A percentile compares a stretch with the other conserved stretches of the same genome.
Conservation (phyloP, 2,113 vertebrate species). For the Epinephelus lanceolatus region DNA sequence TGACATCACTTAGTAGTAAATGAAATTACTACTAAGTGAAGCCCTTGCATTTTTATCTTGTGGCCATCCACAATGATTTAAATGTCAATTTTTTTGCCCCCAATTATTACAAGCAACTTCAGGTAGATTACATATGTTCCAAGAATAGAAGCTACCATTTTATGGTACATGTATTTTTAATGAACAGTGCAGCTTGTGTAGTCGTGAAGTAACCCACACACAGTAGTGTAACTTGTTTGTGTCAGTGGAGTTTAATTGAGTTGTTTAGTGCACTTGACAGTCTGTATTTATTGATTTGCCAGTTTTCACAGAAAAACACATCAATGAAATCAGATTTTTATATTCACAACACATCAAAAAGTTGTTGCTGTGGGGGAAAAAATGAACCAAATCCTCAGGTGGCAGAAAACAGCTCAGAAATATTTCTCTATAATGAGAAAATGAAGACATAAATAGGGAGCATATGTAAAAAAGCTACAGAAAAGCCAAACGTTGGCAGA, state of each 20-base stretch:
- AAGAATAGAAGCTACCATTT: neutral
- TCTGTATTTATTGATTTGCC: too few relatives aligned
- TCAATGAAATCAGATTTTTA: slow-evolving; percentile 3
- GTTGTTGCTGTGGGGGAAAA: neutral
- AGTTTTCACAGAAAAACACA: neutral
- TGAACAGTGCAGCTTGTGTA: neutral
- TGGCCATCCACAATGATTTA: too few relatives aligned
- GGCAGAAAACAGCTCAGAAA: slow-evolving; percentile 6
- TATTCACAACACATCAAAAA: neutral
- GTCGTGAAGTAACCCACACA: neutral
- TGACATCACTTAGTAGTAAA: too few relatives aligned
- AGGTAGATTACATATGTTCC: too few relatives aligned
- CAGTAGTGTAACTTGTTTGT: neutral
- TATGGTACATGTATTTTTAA: neutral
- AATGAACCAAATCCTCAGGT: neutral
- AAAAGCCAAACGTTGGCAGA: slow-evolving; percentile 18
- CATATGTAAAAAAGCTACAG: slow-evolving; percentile 23
- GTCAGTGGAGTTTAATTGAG: neutral
- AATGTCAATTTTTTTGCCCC: too few relatives aligned
- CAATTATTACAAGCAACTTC: too few relatives aligned
- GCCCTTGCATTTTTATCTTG: too few relatives aligned
- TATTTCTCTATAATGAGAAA: neutral
- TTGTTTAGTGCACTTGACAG: neutral
- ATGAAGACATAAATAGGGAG: slow-evolving; percentile 6
- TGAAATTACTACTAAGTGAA: too few relatives aligned